Conservation (phyloP, 2,888 invertebrate genomes). For the Gastrophysa polygoni region DNA sequence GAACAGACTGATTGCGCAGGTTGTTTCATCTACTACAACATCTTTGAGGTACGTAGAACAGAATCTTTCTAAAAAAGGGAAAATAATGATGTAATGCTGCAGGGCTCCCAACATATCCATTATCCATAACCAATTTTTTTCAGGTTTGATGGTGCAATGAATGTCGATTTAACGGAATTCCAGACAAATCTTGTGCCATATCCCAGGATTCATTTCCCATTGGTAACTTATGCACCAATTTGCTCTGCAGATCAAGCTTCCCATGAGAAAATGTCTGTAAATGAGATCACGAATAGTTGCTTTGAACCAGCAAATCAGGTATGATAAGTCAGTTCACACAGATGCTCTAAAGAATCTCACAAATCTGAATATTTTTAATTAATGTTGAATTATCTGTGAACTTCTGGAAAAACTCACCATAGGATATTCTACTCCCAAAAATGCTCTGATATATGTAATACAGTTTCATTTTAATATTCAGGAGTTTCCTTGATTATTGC, state of each 20-base stretch:
- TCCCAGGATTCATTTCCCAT: conserved; percentile 55
- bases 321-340: neutral
- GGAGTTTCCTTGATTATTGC: too few species aligned
- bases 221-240: conserved; percentile 62
- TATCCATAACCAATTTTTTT: too few species aligned
- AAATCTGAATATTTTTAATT: too few species aligned
- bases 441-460: too few species aligned
- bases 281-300: conserved; percentile 67
- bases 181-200: conserved; percentile 66
- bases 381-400: too few species aligned
- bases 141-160: conserved; percentile 77
- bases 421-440: too few species aligned
- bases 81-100: too few species aligned
- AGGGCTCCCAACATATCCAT: too few species aligned
- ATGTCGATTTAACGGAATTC: conserved; percentile 71
- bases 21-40: conserved; percentile 61
- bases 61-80: too few species aligned
- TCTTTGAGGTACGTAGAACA: conserved; percentile 63
- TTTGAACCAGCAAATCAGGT: conserved; percentile 69
- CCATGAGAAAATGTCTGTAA: conserved; percentile 63
- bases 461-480: too few species aligned
- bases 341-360: too few species aligned
- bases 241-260: conserved; percentile 66
- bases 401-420: too few species aligned
- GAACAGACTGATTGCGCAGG: conserved; percentile 79